Evolutionary conservation across 2,888 invertebrate genomes (phyloP).

Genomic region (Parascotia fuliginaria): DNA sequence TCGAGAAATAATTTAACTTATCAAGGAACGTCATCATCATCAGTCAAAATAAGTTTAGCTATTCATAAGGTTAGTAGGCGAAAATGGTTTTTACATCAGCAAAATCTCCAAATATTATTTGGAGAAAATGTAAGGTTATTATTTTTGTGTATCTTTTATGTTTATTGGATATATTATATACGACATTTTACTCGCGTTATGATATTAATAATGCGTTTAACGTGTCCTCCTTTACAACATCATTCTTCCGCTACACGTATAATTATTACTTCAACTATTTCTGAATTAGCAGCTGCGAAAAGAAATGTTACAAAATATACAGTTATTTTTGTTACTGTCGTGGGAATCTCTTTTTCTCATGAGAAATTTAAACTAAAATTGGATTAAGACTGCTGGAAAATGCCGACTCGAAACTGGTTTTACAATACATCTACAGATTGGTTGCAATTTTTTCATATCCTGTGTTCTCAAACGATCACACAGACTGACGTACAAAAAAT

Average conservation of each 20-base stretch:
- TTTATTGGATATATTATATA: conserved; percentile 8
- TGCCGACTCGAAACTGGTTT: not conserved
- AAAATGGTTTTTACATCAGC: conserved; percentile 8
- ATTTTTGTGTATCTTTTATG: not conserved
- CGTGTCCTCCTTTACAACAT: not conserved
- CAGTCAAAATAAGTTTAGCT: conserved; percentile 21
- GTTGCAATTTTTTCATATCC: conserved; percentile 26
- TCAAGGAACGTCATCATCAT: too few relatives aligned
- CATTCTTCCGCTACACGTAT: conserved; percentile 11
- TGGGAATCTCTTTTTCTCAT: conserved; percentile 12
- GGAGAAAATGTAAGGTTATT: conserved; percentile 1
- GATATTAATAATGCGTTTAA: conserved; percentile 2
- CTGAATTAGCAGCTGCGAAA: not conserved
- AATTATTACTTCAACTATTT: not conserved
- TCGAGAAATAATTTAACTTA: too few relatives aligned
- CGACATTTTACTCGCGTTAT: not conserved
- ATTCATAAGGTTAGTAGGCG: conserved; percentile 7
- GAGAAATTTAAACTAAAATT: not conserved
- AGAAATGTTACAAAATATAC: not conserved
- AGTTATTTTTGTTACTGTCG: not conserved
- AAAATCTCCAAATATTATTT: conserved; percentile 5
- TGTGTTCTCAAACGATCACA: conserved; percentile 1
- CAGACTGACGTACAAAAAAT: conserved; percentile 13
- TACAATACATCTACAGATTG: conserved; percentile 2
- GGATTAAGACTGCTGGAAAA: not conserved